Conservation (phyloP, 2,888 invertebrate species). For the Callinectes sapidus region DNA sequence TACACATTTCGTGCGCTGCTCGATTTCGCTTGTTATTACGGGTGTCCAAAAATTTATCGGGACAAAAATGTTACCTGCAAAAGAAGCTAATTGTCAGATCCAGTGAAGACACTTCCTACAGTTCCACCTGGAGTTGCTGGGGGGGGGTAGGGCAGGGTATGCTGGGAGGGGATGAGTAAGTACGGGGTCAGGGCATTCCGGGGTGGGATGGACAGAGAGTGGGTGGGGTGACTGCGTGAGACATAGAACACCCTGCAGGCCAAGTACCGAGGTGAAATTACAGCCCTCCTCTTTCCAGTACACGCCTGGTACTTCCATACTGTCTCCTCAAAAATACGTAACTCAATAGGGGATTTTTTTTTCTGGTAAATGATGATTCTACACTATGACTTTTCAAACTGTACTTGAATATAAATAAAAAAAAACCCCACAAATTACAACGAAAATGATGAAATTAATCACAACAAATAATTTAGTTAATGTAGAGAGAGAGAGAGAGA, state of each 20-base stretch:
- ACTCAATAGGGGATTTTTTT: no score
- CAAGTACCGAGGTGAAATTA: no score
- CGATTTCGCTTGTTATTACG: not conserved
- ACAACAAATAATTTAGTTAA: no score
- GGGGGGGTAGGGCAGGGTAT: not conserved
- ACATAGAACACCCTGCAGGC: no score
- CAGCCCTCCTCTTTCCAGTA: no score
- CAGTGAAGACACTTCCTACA: not conserved
- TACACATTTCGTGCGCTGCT: not conserved
- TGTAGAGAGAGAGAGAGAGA: not conserved
- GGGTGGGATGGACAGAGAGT: not conserved
- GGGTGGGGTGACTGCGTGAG: not conserved
- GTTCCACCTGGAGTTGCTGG: not conserved
- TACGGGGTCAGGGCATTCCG: not conserved
- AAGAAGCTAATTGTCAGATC: not conserved
- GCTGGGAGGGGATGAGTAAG: not conserved
- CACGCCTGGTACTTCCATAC: no score
- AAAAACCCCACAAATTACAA: no score
- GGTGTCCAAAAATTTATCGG: not conserved
- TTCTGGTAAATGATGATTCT: no score
- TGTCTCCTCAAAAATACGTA: no score
- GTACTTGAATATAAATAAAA: no score
- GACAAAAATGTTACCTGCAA: conserved; percentile 11
- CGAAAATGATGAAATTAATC: no score
- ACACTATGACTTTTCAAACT: no score